These are phyloP conservation scores for Conops quadrifasciatus DNA, from an alignment of 2,888 invertebrate species.

Conservation along the genomic window DNA sequence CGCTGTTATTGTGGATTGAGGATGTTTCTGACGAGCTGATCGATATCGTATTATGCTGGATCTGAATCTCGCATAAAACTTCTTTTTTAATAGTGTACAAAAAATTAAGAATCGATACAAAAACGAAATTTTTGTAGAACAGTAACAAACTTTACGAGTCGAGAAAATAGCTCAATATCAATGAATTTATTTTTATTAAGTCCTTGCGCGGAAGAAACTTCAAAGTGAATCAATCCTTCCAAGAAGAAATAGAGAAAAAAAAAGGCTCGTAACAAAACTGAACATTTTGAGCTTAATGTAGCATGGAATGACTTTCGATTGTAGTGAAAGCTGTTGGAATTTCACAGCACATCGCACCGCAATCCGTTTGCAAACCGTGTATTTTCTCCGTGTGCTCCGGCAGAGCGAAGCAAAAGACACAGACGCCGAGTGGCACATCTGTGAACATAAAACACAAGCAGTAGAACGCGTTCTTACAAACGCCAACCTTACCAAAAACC, in stretches of 20 bases:
- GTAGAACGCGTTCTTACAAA: conserved; percentile 2
- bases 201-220: too few species aligned
- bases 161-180: too few species aligned
- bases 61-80: too few species aligned
- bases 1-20: neutral
- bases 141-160: too few species aligned
- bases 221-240: too few species aligned
- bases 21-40: neutral
- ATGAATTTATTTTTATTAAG: too few species aligned
- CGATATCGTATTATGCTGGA: neutral
- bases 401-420: neutral
- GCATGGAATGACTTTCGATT: conserved; percentile 40
- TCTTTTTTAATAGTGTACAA: too few species aligned
- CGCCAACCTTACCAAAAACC: neutral
- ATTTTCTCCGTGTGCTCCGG: too few species aligned
- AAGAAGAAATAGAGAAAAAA: neutral
- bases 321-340: conserved; percentile 23
- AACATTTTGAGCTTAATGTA: conserved; percentile 39
- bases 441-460: neutral
- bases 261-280: conserved; percentile 14
- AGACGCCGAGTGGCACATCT: neutral
- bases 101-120: too few species aligned
- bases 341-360: too few species aligned
- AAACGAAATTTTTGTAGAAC: too few species aligned
- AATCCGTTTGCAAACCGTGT: too few species aligned